These are phyloP conservation scores for Proctacanthus coquilletti DNA, from an alignment of 1,140 invertebrate genomes.

Conservation along the genomic window DNA sequence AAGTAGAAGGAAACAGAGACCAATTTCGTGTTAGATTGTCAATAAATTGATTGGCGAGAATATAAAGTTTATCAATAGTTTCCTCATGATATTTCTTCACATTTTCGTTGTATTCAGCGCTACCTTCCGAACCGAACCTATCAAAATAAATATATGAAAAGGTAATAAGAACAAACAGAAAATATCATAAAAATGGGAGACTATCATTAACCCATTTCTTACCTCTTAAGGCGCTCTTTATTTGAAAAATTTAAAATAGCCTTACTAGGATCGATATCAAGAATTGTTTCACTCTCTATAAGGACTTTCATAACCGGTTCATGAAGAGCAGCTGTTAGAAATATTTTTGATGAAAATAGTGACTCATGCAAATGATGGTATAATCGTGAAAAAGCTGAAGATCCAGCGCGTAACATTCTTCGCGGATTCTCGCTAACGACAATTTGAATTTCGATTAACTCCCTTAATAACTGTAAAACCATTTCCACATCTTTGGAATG, in stretches of 20 bases:
- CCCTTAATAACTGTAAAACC: constrained; percentile 58
- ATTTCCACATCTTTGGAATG: constrained; percentile 67
- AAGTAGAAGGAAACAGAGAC: constrained; percentile 78
- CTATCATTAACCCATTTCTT: constrained; percentile 5
- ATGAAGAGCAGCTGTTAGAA: constrained; percentile 82
- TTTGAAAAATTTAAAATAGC: constrained; percentile 39
- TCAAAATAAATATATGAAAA: constrained; percentile 2
- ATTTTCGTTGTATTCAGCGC: constrained; percentile 50
- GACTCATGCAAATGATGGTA: constrained; percentile 83
- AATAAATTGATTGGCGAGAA: constrained; percentile 70
- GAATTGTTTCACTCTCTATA: constrained; percentile 81
- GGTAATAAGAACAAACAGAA: background rate
- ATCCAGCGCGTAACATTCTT: constrained; percentile 63
- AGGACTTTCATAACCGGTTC: constrained; percentile 84
- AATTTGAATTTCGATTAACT: constrained; percentile 73
- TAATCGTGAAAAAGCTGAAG: constrained; percentile 76
- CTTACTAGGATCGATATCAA: constrained; percentile 86
- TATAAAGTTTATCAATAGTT: constrained; percentile 62
- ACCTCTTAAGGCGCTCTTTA: constrained; percentile 34
- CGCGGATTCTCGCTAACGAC: constrained; percentile 68
- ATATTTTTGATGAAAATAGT: constrained; percentile 80
- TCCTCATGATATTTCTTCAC: constrained; percentile 58
- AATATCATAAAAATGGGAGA: background rate
- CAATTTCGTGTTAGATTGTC: constrained; percentile 71
- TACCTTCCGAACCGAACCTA: constrained; percentile 58